Conservation (phyloP, 2,113 vertebrate genomes). For the Stercorarius parasiticus region DNA sequence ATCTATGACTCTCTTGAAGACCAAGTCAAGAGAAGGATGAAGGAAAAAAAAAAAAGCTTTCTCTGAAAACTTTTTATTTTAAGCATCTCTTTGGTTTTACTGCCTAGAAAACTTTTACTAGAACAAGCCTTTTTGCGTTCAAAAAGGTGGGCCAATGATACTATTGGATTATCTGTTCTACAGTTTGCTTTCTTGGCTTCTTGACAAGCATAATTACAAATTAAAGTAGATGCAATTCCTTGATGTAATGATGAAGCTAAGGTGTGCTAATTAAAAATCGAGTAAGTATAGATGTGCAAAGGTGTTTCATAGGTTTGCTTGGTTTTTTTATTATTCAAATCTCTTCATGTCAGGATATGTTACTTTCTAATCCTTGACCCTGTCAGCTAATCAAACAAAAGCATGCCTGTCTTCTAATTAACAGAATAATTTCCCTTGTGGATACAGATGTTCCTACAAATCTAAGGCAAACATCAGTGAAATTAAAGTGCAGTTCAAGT, state of each 20-base stretch:
- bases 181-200: background rate
- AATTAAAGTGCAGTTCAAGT: conserved; percentile 17
- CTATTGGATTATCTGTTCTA: background rate
- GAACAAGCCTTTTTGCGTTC: background rate
- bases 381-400: conserved; percentile 56
- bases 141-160: background rate
- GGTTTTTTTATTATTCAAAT: conserved; percentile 1
- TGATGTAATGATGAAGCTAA: background rate
- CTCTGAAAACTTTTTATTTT: background rate
- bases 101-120: background rate
- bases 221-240: background rate
- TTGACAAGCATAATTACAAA: conserved; percentile 3
- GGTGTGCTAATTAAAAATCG: conserved; percentile 45
- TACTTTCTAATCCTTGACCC: conserved; percentile 36
- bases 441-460: conserved; percentile 48
- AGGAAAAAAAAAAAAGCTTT: background rate
- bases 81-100: background rate
- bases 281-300: conserved; percentile 12
- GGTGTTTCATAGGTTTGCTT: background rate
- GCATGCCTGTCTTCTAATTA: conserved; percentile 48
- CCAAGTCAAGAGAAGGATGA: background rate
- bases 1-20: background rate
- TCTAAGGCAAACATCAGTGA: conserved; percentile 30
- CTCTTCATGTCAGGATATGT: background rate
- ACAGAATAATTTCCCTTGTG: conserved; percentile 53